Evolutionary conservation across 2,797 vertebrate genomes (phyloP).

Genomic region (Acanthornis magna): DNA sequence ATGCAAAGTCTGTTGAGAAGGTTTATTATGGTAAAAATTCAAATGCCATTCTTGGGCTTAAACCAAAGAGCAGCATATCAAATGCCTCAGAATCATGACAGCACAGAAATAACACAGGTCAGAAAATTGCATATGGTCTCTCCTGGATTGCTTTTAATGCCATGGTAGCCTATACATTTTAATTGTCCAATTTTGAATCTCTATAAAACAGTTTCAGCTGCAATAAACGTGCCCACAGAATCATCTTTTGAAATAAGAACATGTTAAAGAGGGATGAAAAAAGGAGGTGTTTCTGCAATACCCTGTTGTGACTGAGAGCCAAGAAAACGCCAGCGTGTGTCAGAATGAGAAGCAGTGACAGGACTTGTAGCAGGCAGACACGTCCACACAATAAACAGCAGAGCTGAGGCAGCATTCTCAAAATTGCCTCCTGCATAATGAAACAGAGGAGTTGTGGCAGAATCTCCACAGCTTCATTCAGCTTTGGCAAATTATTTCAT

Average conservation of each 20-base stretch:
- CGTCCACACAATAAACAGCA: background rate
- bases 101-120: background rate
- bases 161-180: background rate
- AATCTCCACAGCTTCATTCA: background rate
- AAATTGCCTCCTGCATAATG: background rate
- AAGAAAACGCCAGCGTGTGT: background rate
- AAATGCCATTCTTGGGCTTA: slow-evolving; percentile 24
- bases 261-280: background rate
- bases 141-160: background rate
- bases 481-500: background rate
- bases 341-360: background rate
- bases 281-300: background rate
- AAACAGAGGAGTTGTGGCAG: background rate
- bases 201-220: background rate
- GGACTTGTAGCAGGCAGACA: background rate
- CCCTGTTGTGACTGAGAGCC: slow-evolving; percentile 8
- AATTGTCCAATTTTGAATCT: background rate
- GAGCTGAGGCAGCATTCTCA: slow-evolving; percentile 30
- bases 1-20: slow-evolving; percentile 7
- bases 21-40: slow-evolving; percentile 37
- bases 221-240: background rate
- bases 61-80: slow-evolving; percentile 21
- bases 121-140: slow-evolving; percentile 18
- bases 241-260: background rate
- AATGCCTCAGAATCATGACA: slow-evolving; percentile 21